Evolutionary conservation across 2,888 invertebrate species (phyloP), one percentile per base, ranked within the genome.

Genomic region (Hermodice carunculata): DNA sequence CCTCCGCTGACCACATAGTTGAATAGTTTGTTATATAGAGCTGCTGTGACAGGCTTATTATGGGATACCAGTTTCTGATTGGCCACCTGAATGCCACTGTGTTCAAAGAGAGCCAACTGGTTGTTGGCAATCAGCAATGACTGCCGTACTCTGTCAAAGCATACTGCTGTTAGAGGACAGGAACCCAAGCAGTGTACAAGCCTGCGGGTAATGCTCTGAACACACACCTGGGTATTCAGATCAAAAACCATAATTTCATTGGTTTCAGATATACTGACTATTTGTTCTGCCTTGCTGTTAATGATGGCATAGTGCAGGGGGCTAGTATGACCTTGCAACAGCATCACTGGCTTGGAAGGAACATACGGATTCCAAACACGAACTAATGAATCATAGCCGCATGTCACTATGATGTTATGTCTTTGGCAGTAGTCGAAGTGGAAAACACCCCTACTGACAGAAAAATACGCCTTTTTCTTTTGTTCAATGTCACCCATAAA

Each of bases 331-430:
- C 93, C 93, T 42, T 88, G 87, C 42, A 94, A 87, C 11, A 89
- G 85, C 17, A 89, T 88, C 43, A 87, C 90, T 0, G 92, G 89
- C 77, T 91, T 90, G 56, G 87, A 86, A 1, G 92, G 89, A n/a
- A 92, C 90, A 81, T 92, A 93, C 0, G 93, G 90, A 85, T 92
- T 93, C 94, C 94, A 95, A 56, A 93, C 87, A 37, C 93, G 90
- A 28, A 93, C 88, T 57, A 89, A 81, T 74, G 92, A 91, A 85
- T 94, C 94, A 6, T 92, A 91, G 5, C 94, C 92, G n/a, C 66
- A 65, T 17, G 84, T 81, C 5, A 80, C 80, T 24, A 84, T 72
- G 11, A 82, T 70, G 63, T 81, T 81, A 48, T 78, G 71, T 24
- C 63, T 57, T 14, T 72, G 68, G 53, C 80, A 77, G 66, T 82